Conservation (phyloP, 2,888 invertebrate genomes). For the Drosophila meridiana region DNA sequence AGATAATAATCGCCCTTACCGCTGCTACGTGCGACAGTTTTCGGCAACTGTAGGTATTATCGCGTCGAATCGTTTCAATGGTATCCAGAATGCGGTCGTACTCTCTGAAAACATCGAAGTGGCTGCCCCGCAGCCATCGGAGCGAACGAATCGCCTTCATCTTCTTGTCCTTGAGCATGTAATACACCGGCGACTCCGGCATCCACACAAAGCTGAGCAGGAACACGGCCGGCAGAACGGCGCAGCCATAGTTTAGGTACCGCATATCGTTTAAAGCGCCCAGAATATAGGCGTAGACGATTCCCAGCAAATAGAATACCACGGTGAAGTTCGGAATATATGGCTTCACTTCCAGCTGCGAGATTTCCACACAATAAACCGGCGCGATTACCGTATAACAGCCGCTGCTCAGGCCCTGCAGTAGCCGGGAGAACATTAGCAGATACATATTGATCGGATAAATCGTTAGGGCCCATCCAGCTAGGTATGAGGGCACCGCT, state of each 20-base stretch:
- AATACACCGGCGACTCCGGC: constrained; percentile 91
- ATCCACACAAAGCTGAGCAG: constrained; percentile 90
- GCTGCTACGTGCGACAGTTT: not conserved
- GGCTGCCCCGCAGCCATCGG: constrained; percentile 88
- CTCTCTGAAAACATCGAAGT: constrained; percentile 87
- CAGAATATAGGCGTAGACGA: constrained; percentile 89
- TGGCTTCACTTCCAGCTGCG: constrained; percentile 92
- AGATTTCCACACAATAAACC: constrained; percentile 92
- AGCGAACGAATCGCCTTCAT: constrained; percentile 89
- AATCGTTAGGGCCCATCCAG: constrained; percentile 90
- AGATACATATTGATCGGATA: constrained; percentile 87
- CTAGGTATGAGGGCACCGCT: constrained; percentile 86
- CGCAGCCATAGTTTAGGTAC: constrained; percentile 50
- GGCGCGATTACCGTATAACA: constrained; percentile 92
- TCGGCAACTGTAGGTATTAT: not conserved
- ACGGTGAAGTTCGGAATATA: constrained; percentile 93
- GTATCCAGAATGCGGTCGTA: constrained; percentile 77
- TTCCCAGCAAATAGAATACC: constrained; percentile 91
- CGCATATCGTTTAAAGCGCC: constrained; percentile 80
- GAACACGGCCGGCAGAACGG: constrained; percentile 87
- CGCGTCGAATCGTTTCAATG: not conserved
- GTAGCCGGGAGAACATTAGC: constrained; percentile 56
- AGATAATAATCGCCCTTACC: not conserved
- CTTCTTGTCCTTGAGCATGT: constrained; percentile 86
- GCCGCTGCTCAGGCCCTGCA: constrained; percentile 85